phyloP scores from a whole-genome alignment of 2,888 invertebrate species.

The Drosophila bunnanda region DNA sequence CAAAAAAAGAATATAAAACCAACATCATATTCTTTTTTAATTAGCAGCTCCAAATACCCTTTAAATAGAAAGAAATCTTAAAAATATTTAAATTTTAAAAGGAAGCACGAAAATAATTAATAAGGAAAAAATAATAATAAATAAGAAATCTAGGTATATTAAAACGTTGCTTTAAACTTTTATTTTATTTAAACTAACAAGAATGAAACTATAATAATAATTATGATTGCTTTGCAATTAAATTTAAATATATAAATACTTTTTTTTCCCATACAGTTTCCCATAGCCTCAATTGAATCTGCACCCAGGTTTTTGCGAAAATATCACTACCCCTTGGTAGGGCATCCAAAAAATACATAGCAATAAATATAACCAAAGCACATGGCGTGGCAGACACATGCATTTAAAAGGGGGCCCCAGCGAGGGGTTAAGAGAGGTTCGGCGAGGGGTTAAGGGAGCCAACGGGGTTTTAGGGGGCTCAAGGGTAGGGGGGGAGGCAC shows the following conservation, averaged over 20 bases:
- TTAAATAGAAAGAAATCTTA: not conserved
- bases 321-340: not conserved
- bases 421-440: not conserved
- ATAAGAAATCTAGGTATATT: no score
- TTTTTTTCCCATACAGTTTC: no score
- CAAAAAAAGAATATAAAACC: conserved; percentile 11
- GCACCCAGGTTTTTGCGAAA: no score
- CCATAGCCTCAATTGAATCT: not conserved
- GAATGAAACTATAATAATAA: no score
- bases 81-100: no score
- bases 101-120: no score
- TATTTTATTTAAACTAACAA: no score
- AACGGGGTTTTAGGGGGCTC: conserved; percentile 11
- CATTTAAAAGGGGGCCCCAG: conserved; percentile 20
- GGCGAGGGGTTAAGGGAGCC: conserved; percentile 9
- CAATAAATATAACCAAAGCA: conserved; percentile 80
- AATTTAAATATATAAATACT: no score
- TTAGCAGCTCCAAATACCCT: not conserved
- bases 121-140: no score
- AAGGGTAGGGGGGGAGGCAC: conserved; percentile 10
- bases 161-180: no score
- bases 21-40: not conserved
- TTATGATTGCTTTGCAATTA: no score
- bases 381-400: conserved; percentile 73
- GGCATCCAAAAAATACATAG: conserved; percentile 41